Conservation (phyloP, 1,140 invertebrate genomes). For the Pentalonia nigronervosa region DNA sequence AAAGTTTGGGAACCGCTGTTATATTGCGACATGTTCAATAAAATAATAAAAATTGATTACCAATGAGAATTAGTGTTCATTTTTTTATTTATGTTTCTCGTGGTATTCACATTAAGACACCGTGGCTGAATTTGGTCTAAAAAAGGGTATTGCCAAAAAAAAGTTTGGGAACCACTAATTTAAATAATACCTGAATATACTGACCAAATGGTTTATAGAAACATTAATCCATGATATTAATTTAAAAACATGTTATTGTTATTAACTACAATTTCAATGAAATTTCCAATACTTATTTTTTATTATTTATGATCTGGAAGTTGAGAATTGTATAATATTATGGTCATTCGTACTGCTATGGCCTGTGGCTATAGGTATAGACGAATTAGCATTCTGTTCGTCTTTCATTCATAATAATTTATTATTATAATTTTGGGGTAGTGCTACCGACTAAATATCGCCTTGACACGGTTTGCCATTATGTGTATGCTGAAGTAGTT, state of each 20-base stretch:
- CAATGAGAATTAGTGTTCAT: no score
- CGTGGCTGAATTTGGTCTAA: no score
- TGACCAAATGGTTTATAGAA: neutral
- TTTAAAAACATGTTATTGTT: no score
- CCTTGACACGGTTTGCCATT: conserved; percentile 10
- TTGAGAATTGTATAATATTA: neutral
- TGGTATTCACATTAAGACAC: no score
- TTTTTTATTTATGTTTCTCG: no score
- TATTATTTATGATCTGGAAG: conserved; percentile 9
- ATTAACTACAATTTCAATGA: neutral
- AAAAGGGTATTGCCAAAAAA: no score
- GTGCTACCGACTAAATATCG: neutral
- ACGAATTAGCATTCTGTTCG: neutral
- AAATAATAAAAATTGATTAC: no score
- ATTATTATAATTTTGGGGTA: neutral
- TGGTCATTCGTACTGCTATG: neutral
- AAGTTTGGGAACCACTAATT: no score
- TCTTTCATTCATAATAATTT: conserved; percentile 9
- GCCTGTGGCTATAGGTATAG: neutral
- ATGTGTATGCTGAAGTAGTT: neutral
- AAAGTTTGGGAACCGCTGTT: no score
- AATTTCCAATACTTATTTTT: neutral
- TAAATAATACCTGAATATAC: neutral
- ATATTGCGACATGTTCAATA: no score
- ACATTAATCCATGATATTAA: neutral